Evolutionary conservation across 2,113 vertebrate genomes (phyloP).

Genomic region (Laterallus jamaicensis): DNA sequence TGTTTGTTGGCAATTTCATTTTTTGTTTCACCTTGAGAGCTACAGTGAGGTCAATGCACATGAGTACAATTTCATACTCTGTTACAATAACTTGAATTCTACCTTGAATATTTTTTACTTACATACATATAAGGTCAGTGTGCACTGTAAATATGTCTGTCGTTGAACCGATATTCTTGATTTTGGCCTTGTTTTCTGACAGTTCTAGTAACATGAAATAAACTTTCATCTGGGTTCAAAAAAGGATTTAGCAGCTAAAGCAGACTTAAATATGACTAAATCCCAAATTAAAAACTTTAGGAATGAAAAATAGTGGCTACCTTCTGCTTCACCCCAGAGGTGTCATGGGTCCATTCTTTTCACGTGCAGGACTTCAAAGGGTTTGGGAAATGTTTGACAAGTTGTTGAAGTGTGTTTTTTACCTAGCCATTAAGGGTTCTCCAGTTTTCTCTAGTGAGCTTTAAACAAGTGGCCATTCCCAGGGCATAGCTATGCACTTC

Average conservation of each 20-base stretch:
- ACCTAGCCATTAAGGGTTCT: background rate
- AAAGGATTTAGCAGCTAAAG: background rate
- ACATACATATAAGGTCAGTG: slow-evolving; percentile 47
- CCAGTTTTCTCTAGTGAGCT: background rate
- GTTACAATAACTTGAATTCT: slow-evolving; percentile 45
- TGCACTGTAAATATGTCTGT: slow-evolving; percentile 61
- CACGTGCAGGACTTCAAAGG: background rate
- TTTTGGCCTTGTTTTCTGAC: slow-evolving; percentile 47
- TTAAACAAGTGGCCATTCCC: background rate
- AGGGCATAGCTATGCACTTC: background rate
- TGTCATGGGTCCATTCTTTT: background rate
- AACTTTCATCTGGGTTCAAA: background rate
- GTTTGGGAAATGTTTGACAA: background rate
- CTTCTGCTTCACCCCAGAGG: background rate
- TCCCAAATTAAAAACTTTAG: background rate
- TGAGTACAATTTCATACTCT: slow-evolving; percentile 55
- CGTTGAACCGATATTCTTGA: background rate
- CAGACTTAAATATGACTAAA: background rate
- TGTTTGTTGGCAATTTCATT: slow-evolving; percentile 61
- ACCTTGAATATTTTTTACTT: slow-evolving; percentile 59
- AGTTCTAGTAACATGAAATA: slow-evolving; percentile 19
- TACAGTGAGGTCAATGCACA: slow-evolving; percentile 51
- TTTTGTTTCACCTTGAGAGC: slow-evolving; percentile 61
- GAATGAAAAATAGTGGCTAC: background rate
- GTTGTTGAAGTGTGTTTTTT: background rate